Base-by-base conservation (phyloP, 2,797 vertebrate species). In the Oceanodroma leucorhoa region DNA sequence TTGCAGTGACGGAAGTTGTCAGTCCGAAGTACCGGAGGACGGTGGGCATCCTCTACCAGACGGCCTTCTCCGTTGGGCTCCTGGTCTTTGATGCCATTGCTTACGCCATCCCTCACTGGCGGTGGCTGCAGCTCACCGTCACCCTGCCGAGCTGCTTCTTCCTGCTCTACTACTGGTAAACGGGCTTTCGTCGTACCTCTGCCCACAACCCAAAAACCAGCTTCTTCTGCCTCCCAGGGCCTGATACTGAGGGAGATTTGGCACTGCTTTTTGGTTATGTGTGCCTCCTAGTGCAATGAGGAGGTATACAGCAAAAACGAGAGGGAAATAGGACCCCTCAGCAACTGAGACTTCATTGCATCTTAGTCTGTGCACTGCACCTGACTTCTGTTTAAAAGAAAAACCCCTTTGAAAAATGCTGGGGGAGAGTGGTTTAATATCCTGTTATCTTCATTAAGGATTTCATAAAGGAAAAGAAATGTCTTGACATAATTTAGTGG, bases 81-180 rank as follows among this genome's bases (percentile, higher is more conserved):
- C 89, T 98, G 71, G 14, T 95, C 14, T 96, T 99, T 1, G 93
- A 98, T 1, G 98, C 96, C 20, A 27, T 98, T 15, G 98, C 98
- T 0, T 99, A 98, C 1, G 92, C 46, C 11, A 66, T 98, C 45
- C 97, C 98, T 13, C 97, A 98, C 73, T 99, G 98, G 98, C 98
- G 98, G 54, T 98, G 97, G 97, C 97, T 99, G 73, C 98, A 99
- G 92, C 93, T 99, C 84, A 76, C 95, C 0, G 97, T 98, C 87
- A 98, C 98, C 48, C 94, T 98, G 73, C 98, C 98, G 2, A 98
- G 95, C 90, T 97, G 98, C 96, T 95, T 98, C 90, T 98, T 99
- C 61, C 87, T 99, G 94, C 69, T 97, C 80, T 98, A 98, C 86
- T 98, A 98, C 94, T 98, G 98, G 98, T 98, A 93, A 97, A 95